These are phyloP conservation scores for Choreutis nemorana DNA, from an alignment of 2,888 invertebrate genomes.

Conservation along the genomic window DNA sequence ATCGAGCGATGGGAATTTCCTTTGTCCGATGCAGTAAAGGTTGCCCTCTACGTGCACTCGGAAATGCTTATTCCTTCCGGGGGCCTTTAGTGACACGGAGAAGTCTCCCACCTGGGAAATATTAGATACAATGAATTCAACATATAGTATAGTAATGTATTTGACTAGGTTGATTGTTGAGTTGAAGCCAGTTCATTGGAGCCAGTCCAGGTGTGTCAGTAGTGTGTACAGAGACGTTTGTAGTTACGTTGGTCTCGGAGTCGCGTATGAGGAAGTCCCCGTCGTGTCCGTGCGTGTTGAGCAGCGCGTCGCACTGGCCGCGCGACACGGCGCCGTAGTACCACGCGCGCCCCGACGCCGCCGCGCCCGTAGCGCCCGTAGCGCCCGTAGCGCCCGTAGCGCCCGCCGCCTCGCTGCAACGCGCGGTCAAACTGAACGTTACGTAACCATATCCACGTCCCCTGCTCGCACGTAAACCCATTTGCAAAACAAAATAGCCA, in stretches of 20 bases:
- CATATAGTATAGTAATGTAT: background rate
- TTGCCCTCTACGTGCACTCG: constrained; percentile 95
- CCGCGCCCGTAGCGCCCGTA: constrained; percentile 15
- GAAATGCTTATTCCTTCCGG: constrained; percentile 98
- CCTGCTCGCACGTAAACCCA: no score
- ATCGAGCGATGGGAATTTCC: constrained; percentile 95
- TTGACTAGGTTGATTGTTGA: background rate
- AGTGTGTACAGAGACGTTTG: background rate
- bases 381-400: constrained; percentile 14
- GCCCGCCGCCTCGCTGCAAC: constrained; percentile 35
- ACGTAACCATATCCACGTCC: no score
- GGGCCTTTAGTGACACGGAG: constrained; percentile 97
- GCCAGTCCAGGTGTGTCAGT: background rate
- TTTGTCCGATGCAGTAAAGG: constrained; percentile 96
- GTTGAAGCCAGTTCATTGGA: background rate
- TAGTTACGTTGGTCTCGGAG: constrained; percentile 97
- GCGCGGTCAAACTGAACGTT: constrained; percentile 25
- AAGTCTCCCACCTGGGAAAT: constrained; percentile 97
- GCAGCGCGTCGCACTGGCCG: constrained; percentile 94
- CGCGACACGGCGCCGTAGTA: constrained; percentile 97
- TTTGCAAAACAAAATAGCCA: no score
- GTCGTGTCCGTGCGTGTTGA: constrained; percentile 95
- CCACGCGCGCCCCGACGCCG: constrained; percentile 88
- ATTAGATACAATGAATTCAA: background rate
- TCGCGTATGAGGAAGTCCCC: constrained; percentile 99